Percentiles rank a stretch among this genome's conserved stretches.
phyloP scores from a whole-genome alignment of 1,140 invertebrate genomes.

The Drosophila bipectinata region DNA sequence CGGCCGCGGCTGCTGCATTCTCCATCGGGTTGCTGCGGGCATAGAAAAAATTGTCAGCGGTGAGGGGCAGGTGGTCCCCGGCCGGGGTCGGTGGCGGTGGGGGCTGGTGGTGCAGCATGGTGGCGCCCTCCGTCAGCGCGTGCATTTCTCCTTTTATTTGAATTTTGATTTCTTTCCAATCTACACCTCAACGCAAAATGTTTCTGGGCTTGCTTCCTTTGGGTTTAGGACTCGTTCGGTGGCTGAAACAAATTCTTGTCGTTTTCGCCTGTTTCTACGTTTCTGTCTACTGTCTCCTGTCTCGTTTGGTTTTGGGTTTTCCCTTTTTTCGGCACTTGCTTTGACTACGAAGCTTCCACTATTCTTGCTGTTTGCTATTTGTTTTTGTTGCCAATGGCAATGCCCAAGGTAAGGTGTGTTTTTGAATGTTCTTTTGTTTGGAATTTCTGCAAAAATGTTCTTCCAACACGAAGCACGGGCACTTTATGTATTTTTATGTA shows the following conservation, averaged over 20 bases:
- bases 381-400: conserved; percentile 72
- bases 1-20: conserved; percentile 84
- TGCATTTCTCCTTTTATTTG: conserved; percentile 78
- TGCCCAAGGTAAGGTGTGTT: conserved; percentile 11
- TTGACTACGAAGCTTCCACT: conserved; percentile 15
- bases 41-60: conserved; percentile 70
- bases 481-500: conserved; percentile 4
- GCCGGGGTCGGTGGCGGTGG: conserved; percentile 38
- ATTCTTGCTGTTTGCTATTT: conserved; percentile 1
- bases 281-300: neutral
- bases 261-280: neutral
- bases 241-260: neutral
- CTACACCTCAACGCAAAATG: neutral
- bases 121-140: conserved; percentile 75
- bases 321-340: conserved; percentile 20
- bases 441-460: conserved; percentile 34
- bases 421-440: conserved; percentile 12
- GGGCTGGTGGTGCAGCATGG: conserved; percentile 73
- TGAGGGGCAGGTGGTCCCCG: conserved; percentile 50
- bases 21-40: conserved; percentile 85
- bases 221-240: conserved; percentile 5
- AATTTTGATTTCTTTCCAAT: conserved; percentile 62
- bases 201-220: conserved; percentile 3
- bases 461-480: conserved; percentile 24
- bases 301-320: neutral